Conservation (phyloP, 2,797 vertebrate genomes). For the Etheostoma perlongum region DNA sequence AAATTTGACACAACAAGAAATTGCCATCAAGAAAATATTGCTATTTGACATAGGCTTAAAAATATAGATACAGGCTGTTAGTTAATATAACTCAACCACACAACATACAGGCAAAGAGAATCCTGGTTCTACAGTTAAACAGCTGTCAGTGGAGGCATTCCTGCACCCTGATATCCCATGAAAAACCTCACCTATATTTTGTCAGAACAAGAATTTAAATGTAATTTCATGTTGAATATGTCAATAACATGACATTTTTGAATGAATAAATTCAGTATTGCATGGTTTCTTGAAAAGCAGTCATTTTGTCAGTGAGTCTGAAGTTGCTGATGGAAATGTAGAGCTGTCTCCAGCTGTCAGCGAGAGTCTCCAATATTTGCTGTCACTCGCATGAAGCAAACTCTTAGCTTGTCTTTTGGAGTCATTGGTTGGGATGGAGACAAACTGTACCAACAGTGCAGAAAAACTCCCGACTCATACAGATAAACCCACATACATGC, state of each 20-base stretch:
- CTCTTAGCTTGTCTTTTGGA: constrained; percentile 5
- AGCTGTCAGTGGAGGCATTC: not conserved
- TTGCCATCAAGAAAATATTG: not conserved
- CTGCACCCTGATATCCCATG: not conserved
- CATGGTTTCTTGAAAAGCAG: not conserved
- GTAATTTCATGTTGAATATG: not conserved
- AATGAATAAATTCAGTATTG: not conserved
- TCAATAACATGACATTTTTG: not conserved
- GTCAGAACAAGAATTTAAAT: not conserved
- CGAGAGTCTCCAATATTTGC: constrained; percentile 5
- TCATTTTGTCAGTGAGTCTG: not conserved
- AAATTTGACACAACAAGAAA: not conserved
- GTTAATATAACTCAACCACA: not conserved
- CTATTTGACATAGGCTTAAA: not conserved
- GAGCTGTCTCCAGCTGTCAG: constrained; percentile 10
- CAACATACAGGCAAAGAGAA: not conserved
- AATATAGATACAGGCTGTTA: not conserved
- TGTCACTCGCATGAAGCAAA: constrained; percentile 2
- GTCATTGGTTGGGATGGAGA: not conserved
- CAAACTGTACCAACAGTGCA: constrained; percentile 4
- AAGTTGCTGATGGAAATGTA: not conserved
- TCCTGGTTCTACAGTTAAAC: not conserved
- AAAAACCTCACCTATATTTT: constrained; percentile 4
- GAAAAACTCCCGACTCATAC: constrained; percentile 6
- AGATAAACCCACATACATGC: not conserved